Evolutionary conservation across 2,797 vertebrate species (phyloP).

Genomic region (Adrianichthys oophorus): DNA sequence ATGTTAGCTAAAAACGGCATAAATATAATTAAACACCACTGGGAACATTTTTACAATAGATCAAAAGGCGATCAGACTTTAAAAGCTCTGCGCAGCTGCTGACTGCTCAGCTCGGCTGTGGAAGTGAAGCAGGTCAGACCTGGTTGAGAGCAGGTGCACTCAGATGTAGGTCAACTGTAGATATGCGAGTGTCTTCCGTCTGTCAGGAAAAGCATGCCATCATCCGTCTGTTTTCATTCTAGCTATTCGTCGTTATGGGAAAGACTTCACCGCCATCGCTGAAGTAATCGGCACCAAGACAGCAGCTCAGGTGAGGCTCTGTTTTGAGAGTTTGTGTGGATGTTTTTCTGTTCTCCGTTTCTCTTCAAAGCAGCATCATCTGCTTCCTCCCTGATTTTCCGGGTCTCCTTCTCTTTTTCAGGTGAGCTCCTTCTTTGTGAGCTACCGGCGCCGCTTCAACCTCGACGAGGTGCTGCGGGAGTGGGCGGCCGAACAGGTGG

Average conservation of each 20-base stretch:
- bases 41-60: too few species aligned
- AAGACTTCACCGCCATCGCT: conserved; percentile 87
- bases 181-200: background rate
- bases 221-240: background rate
- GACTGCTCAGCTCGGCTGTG: background rate
- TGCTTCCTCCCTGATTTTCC: conserved; percentile 7
- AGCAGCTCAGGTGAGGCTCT: conserved; percentile 83
- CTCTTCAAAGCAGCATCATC: conserved; percentile 7
- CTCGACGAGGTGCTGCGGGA: conserved; percentile 91
- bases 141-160: conserved; percentile 34
- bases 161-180: conserved; percentile 30
- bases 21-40: too few species aligned
- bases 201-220: too few species aligned
- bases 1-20: too few species aligned
- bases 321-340: conserved; percentile 42
- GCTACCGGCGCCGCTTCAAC: conserved; percentile 90
- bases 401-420: conserved; percentile 46
- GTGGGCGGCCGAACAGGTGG: conserved; percentile 90
- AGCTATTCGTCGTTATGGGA: conserved; percentile 90
- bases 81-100: too few species aligned
- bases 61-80: too few species aligned
- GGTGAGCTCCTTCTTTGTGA: conserved; percentile 90
- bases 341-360: conserved; percentile 3
- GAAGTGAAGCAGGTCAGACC: conserved; percentile 15
- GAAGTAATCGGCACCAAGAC: conserved; percentile 93